Percentiles rank a stretch among this genome's conserved stretches.
Conservation (phyloP, 2,888 invertebrate species). For the Labia minor region DNA sequence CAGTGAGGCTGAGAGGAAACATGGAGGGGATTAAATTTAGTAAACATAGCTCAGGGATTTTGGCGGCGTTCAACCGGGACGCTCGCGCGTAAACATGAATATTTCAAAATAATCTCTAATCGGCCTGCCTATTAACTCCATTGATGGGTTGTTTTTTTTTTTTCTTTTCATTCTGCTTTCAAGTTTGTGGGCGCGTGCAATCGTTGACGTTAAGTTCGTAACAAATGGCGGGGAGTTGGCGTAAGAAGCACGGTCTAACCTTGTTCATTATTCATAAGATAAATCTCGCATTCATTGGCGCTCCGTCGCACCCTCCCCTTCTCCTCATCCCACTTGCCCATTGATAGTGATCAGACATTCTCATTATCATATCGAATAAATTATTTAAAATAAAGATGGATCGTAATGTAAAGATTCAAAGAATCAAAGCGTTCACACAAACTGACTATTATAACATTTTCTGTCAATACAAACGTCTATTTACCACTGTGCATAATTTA, state of each 20-base stretch:
- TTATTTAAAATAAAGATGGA: conserved; percentile 13
- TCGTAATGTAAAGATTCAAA: background rate
- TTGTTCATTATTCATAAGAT: conserved; percentile 7
- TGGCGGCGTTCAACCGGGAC: too few relatives aligned
- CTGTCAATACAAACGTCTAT: conserved; percentile 4
- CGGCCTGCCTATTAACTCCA: background rate
- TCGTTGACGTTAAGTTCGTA: background rate
- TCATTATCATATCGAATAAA: conserved; percentile 1
- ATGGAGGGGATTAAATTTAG: too few relatives aligned
- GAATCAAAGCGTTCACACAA: background rate
- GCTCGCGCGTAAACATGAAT: too few relatives aligned
- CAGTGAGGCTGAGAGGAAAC: too few relatives aligned
- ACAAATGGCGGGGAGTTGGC: background rate
- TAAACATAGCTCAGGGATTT: too few relatives aligned
- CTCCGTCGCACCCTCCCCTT: background rate
- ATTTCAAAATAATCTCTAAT: background rate
- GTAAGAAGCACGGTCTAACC: background rate
- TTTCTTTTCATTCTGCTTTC: background rate
- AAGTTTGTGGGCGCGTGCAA: background rate
- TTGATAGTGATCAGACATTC: background rate
- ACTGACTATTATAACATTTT: conserved; percentile 13
- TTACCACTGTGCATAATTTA: conserved; percentile 5
- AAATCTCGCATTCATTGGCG: background rate
- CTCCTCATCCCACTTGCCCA: background rate
- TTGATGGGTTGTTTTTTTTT: background rate